Evolutionary conservation across 2,888 invertebrate genomes (phyloP).

Genomic region (Harmothoe impar): DNA sequence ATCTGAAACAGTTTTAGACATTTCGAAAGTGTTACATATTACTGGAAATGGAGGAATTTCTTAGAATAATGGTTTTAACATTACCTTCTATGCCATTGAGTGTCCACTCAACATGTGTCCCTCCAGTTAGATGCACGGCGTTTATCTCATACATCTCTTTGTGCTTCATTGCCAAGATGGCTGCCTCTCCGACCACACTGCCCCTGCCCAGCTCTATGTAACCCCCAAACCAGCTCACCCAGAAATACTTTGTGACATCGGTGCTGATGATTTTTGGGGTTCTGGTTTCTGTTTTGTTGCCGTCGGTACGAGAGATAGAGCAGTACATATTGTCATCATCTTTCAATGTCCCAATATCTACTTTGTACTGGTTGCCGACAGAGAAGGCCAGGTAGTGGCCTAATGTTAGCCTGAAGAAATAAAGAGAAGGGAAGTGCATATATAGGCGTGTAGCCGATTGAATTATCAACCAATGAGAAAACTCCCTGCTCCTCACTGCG

Average conservation of each 20-base stretch:
- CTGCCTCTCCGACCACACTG: not conserved
- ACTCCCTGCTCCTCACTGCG: too few species aligned
- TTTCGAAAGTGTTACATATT: too few species aligned
- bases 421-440: too few species aligned
- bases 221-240: slow-evolving; percentile 41
- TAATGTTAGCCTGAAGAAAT: not conserved
- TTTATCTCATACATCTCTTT: not conserved
- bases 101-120: not conserved
- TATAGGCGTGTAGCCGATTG: too few species aligned
- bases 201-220: slow-evolving; percentile 43
- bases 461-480: too few species aligned
- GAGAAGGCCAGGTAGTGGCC: not conserved
- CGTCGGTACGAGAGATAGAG: not conserved
- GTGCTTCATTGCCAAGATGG: not conserved
- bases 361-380: not conserved
- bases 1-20: too few species aligned
- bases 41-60: too few species aligned
- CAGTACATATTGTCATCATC: not conserved
- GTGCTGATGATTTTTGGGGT: not conserved
- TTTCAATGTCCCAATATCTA: not conserved
- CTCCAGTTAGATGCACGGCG: not conserved
- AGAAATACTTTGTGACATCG: not conserved
- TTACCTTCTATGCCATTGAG: not conserved
- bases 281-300: not conserved
- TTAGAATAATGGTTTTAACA: too few species aligned